A percentile compares a stretch with the other conserved stretches of the same genome.
Evolutionary conservation across 2,888 invertebrate species (phyloP).

Genomic region (Octodonta nipae): DNA sequence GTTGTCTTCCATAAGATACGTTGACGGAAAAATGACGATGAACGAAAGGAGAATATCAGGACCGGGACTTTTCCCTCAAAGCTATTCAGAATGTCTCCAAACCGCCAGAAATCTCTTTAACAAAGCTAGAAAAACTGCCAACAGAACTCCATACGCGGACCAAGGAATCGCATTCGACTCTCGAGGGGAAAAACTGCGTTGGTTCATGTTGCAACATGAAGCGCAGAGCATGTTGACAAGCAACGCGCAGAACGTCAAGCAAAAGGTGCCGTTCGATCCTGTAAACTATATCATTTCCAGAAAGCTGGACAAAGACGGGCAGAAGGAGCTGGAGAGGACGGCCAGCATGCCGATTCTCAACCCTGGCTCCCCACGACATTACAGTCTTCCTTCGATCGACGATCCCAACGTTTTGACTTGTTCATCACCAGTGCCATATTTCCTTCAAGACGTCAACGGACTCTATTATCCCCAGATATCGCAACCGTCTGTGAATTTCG

Average conservation of each 20-base stretch:
- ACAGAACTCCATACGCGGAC: slow-evolving; percentile 60
- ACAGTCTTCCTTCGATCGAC: slow-evolving; percentile 55
- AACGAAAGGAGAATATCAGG: slow-evolving; percentile 59
- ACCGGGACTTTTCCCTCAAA: slow-evolving; percentile 59
- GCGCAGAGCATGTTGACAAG: slow-evolving; percentile 63
- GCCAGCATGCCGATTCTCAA: slow-evolving; percentile 7
- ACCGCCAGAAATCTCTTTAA: slow-evolving; percentile 67
- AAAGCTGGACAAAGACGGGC: slow-evolving; percentile 7
- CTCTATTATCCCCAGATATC: slow-evolving; percentile 30
- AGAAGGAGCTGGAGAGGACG: slow-evolving; percentile 7
- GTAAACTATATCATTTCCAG: slow-evolving; percentile 15
- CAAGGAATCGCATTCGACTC: slow-evolving; percentile 59
- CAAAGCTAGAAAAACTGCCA: slow-evolving; percentile 60
- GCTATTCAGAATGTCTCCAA: slow-evolving; percentile 62
- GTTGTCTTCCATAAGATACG: slow-evolving; percentile 53
- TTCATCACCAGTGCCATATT: slow-evolving; percentile 33
- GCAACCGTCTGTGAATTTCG: slow-evolving; percentile 45
- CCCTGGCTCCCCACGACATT: slow-evolving; percentile 38
- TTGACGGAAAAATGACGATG: slow-evolving; percentile 46
- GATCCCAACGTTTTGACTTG: slow-evolving; percentile 35
- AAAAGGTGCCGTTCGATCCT: slow-evolving; percentile 63
- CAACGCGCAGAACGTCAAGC: slow-evolving; percentile 62
- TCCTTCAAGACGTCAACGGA: slow-evolving; percentile 30
- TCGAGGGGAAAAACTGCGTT: slow-evolving; percentile 56
- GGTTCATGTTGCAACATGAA: slow-evolving; percentile 84